Base-by-base conservation (phyloP, 2,797 vertebrate species). In the Acanthurus lineatus region DNA sequence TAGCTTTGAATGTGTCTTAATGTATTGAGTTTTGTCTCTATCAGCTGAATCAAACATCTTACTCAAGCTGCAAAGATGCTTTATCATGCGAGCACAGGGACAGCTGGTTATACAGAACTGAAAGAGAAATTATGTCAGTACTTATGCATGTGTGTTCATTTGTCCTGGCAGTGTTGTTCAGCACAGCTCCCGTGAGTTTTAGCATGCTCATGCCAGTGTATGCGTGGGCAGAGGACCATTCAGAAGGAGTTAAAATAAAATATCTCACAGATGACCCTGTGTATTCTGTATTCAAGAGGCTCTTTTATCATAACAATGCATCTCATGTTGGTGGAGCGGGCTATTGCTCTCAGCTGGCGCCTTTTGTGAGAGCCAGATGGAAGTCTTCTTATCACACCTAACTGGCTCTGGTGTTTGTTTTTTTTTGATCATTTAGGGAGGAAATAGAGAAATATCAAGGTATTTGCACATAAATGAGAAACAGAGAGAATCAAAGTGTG, bases 391-490 rank as follows among this genome's bases (percentile, higher is more conserved):
- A 87, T 89, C 83, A 56, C 54, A 77, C 57, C 58, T 69, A 71
- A 79, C 73, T 61, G 71, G 59, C 65, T 58, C 28, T 32, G 28
- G 28, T 32, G 28, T 32, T 32, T 32, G 28, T 64, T 38, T 59
- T 58, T 71, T 71, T 61, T 71, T 44, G n/a, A 77, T 87, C 53
- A 75, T 77, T 89, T 83, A 73, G 57, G 76, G 53, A 61, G 48
- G 48, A 87, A 84, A 87, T 63, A 76, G 73, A 69, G 71, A 87
- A 82, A 82, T 40, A 78, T 80, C 53, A 57, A 69, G 35, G 22
- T 64, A 86, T 92, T 86, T 91, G 76, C 83, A 89, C 84, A 86
- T 86, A 87, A 82, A 91, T 89, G 80, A 84, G 65, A 86, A 83
- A 73, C 60, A 5, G 48, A 75, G 38, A 74, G 61, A 71, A 73